Evolutionary conservation across 2,888 invertebrate genomes (phyloP), one percentile per base, ranked within the genome.

Genomic region (Heliconius aoede): DNA sequence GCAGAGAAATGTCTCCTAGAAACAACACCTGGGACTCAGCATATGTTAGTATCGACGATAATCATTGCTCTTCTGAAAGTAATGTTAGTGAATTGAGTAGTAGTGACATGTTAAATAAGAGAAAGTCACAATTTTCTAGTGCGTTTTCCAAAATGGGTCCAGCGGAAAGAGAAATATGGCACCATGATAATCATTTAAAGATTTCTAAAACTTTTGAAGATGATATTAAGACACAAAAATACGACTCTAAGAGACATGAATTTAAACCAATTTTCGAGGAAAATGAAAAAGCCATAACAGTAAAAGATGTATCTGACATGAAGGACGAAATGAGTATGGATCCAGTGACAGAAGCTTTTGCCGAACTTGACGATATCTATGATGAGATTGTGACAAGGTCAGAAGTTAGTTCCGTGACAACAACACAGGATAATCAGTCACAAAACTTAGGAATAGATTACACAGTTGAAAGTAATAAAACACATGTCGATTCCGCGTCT

Each of bases 21-120:
- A 93, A 90, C 88, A 94, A 95, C 80, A 89, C 89, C 79, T 94
- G 94, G 92, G 95, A 95, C 85, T 95, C 95, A 13, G 95, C 95
- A 18, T 95, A 95, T 81, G 93, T 95, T 81, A 95, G 95, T 87
- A 94, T 95, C 79, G 95, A 95, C 81, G 95, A 95, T 77, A 91
- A 86, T 80, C 93, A 89, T 82, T 69, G 69, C 30, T 90, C 92
- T 11, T 90, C 94, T 60, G 94, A 94, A 82, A 91, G 81, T 78
- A 93, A 92, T 80, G 90, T 89, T 81, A 93, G 90, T 82, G 81
- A 81, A 67, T 55, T 65, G 28, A 68, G 67, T 60, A 79, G 67
- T 24, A 79, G 67, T 26, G 80, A 81, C 21, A 40, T 64, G 30
- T 58, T 76, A 55, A 84, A 82, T 84, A 92, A 90, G 85, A 87